Percentiles rank a stretch among this genome's conserved stretches.
phyloP scores from a whole-genome alignment of 2,888 invertebrate species.

The Subacronicta megacephala region DNA sequence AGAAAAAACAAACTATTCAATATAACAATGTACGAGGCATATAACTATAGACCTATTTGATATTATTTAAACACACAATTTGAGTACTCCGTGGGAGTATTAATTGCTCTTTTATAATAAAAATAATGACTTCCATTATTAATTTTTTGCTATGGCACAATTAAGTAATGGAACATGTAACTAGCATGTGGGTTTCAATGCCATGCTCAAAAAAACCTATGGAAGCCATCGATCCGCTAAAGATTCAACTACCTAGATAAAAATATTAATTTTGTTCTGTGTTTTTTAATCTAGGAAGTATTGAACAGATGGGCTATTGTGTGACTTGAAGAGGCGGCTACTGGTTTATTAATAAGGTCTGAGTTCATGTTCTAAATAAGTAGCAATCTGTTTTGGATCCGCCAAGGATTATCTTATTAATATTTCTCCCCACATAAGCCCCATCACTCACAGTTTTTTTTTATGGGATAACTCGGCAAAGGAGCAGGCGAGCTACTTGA shows the following conservation, averaged over 20 bases:
- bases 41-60: slow-evolving; percentile 8
- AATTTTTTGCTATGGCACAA: slow-evolving; percentile 44
- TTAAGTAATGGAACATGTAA: slow-evolving; percentile 37
- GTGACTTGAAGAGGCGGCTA: slow-evolving; percentile 1
- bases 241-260: slow-evolving; percentile 43
- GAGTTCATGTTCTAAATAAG: not conserved
- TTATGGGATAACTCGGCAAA: no score
- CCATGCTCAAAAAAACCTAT: slow-evolving; percentile 42
- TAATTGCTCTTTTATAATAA: slow-evolving; percentile 45
- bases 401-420: no score
- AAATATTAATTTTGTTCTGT: slow-evolving; percentile 31
- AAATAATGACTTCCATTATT: slow-evolving; percentile 41
- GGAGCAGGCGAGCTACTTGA: no score
- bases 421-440: no score
- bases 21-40: no score
- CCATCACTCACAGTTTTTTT: no score
- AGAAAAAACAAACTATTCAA: no score
- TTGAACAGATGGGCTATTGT: slow-evolving; percentile 31
- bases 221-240: slow-evolving; percentile 20
- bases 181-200: slow-evolving; percentile 46
- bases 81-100: slow-evolving; percentile 39
- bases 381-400: no score
- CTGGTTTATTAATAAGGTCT: not conserved
- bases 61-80: slow-evolving; percentile 20
- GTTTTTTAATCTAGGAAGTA: slow-evolving; percentile 40